These are phyloP conservation scores for Micromys minutus DNA, from an alignment of 2,113 vertebrate genomes.

Conservation along the genomic window DNA sequence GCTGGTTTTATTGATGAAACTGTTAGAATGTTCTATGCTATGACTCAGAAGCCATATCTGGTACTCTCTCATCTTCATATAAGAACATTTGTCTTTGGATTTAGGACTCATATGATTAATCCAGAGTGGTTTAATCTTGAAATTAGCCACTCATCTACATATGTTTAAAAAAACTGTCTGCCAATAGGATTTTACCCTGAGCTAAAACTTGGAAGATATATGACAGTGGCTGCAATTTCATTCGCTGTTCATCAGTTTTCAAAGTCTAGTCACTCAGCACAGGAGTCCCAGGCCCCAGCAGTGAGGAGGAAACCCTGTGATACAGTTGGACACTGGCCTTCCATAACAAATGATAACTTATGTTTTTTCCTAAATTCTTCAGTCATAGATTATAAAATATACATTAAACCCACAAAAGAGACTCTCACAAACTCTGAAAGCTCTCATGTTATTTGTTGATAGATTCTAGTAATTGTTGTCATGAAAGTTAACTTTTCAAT, in stretches of 20 bases:
- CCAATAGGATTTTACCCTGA: background rate
- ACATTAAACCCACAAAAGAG: background rate
- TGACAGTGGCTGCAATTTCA: background rate
- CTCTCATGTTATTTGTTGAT: background rate
- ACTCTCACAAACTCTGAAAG: background rate
- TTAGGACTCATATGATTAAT: background rate
- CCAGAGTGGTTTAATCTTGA: background rate
- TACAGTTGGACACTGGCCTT: background rate
- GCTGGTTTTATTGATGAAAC: background rate
- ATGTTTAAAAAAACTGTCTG: background rate
- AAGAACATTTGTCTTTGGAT: background rate
- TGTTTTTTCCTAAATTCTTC: background rate
- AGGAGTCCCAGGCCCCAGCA: background rate
- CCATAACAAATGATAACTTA: background rate
- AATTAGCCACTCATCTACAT: background rate
- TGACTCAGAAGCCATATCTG: background rate
- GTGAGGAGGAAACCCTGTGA: background rate
- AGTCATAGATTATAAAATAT: background rate
- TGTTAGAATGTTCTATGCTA: background rate
- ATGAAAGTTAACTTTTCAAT: background rate
- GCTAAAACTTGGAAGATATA: background rate
- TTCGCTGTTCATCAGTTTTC: background rate
- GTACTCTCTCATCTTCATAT: background rate
- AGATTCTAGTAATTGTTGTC: background rate
- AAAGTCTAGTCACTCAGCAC: background rate